Evolutionary conservation across 2,113 vertebrate species (phyloP).

Genomic region (Amia ocellicauda): DNA sequence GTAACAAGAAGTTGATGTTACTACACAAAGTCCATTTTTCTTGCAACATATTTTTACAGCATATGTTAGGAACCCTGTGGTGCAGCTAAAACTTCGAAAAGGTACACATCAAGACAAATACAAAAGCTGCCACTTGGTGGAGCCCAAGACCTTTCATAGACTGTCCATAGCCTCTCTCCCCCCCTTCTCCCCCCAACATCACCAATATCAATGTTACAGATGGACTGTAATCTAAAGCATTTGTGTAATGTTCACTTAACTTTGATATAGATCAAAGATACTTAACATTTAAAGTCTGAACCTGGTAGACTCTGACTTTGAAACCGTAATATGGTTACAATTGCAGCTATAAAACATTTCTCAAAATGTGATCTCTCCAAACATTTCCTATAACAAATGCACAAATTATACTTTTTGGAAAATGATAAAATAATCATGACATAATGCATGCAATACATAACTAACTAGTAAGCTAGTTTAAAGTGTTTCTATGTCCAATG

Average conservation of each 20-base stretch:
- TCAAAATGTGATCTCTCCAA: background rate
- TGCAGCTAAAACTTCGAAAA: too few relatives aligned
- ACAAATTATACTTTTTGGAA: too few relatives aligned
- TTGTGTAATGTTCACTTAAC: constrained; percentile 47
- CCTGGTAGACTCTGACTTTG: background rate
- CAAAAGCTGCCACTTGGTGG: constrained; percentile 57
- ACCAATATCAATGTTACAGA: constrained; percentile 47
- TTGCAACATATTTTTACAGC: too few relatives aligned
- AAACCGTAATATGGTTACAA: background rate
- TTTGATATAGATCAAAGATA: constrained; percentile 42
- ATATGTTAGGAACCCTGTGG: too few relatives aligned
- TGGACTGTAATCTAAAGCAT: constrained; percentile 52
- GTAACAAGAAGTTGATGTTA: too few relatives aligned
- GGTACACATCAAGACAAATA: too few relatives aligned
- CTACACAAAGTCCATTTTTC: too few relatives aligned
- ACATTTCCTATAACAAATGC: background rate
- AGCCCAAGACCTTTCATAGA: constrained; percentile 57
- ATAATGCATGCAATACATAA: too few relatives aligned
- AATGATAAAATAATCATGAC: too few relatives aligned
- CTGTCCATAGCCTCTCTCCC: background rate
- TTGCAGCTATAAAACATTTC: background rate
- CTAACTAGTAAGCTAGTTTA: too few relatives aligned
- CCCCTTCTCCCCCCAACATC: too few relatives aligned
- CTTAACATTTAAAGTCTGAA: constrained; percentile 34
- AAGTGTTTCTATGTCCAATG: too few relatives aligned